Percentiles rank a stretch among this genome's conserved stretches.
These are phyloP conservation scores for Tridacna gigas DNA, from an alignment of 2,888 invertebrate species.

Conservation along the genomic window DNA sequence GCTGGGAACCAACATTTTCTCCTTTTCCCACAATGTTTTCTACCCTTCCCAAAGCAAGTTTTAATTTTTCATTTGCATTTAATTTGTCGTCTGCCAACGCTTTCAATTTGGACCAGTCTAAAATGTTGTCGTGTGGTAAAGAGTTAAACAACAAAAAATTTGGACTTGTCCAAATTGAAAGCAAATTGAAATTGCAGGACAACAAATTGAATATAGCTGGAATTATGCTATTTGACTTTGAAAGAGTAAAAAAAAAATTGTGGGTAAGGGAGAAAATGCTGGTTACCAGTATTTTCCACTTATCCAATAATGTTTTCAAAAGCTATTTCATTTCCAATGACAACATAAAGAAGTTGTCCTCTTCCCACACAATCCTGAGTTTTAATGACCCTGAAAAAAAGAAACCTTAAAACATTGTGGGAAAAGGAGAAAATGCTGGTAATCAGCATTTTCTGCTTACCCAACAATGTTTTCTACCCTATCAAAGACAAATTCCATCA, in stretches of 20 bases:
- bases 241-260: too few relatives aligned
- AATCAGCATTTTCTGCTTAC: too few relatives aligned
- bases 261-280: background rate
- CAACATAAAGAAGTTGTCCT: background rate
- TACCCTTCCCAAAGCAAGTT: background rate
- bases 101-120: background rate
- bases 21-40: background rate
- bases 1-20: background rate
- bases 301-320: background rate
- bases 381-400: background rate
- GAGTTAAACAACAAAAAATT: too few relatives aligned
- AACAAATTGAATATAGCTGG: too few relatives aligned
- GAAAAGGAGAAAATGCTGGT: background rate
- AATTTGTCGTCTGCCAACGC: background rate
- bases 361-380: background rate
- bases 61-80: too few relatives aligned
- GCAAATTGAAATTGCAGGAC: too few relatives aligned
- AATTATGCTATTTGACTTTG: too few relatives aligned
- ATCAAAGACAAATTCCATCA: too few relatives aligned
- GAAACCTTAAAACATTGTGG: background rate
- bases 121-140: background rate
- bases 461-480: too few relatives aligned
- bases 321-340: background rate
- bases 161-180: too few relatives aligned
- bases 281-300: background rate